These are phyloP conservation scores for Hemibagrus guttatus DNA, from an alignment of 2,797 vertebrate genomes.

Conservation along the genomic window DNA sequence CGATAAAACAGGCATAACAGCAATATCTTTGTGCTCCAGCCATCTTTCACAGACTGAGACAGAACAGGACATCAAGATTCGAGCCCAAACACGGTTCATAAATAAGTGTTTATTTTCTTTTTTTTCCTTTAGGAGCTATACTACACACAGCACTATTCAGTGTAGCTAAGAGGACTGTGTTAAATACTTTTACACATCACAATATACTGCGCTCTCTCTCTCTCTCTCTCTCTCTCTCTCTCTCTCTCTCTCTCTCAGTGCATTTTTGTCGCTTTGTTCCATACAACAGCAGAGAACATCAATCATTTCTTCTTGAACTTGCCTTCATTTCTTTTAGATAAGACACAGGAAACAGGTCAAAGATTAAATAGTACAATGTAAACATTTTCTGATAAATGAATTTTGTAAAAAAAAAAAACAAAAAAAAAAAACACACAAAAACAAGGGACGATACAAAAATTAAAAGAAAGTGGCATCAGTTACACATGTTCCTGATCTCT, in stretches of 20 bases:
- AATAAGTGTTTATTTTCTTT: constrained; percentile 83
- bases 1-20: constrained; percentile 77
- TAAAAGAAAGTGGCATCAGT: constrained; percentile 64
- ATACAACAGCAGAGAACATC: constrained; percentile 80
- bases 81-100: constrained; percentile 74
- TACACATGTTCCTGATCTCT: constrained; percentile 57
- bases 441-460: constrained; percentile 36
- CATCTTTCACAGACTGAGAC: constrained; percentile 59
- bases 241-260: constrained; percentile 92
- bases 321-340: constrained; percentile 90
- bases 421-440: constrained; percentile 12
- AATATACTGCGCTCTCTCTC: constrained; percentile 81
- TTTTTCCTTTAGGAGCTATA: constrained; percentile 82
- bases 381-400: constrained; percentile 81
- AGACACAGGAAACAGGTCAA: constrained; percentile 82
- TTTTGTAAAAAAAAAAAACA: constrained; percentile 57
- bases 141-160: constrained; percentile 85
- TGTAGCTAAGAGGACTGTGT: constrained; percentile 83
- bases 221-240: too few species aligned
- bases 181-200: constrained; percentile 93
- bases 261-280: constrained; percentile 76
- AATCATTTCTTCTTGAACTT: constrained; percentile 74
- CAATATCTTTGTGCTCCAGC: constrained; percentile 62
- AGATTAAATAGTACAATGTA: constrained; percentile 93
- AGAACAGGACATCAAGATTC: constrained; percentile 51